Evolutionary conservation across 2,113 vertebrate species (phyloP).

Genomic region (Neogale vison): DNA sequence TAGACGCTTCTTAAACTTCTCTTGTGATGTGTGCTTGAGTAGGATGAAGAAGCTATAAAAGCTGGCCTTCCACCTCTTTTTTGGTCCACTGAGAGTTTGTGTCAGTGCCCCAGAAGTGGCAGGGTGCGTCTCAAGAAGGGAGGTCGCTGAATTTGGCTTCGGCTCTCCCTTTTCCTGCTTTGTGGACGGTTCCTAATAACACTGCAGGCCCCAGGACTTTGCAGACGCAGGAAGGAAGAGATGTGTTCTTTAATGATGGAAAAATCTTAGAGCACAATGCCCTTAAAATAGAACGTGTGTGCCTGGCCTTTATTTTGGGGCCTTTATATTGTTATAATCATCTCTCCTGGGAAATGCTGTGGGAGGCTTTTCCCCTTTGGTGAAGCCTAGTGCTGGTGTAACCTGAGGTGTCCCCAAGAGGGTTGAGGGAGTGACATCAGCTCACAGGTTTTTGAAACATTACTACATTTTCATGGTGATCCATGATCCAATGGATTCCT

Average conservation of each 20-base stretch:
- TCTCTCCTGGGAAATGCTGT: slow-evolving; percentile 59
- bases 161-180: not conserved
- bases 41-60: not conserved
- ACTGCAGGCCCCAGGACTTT: not conserved
- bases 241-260: slow-evolving; percentile 67
- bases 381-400: slow-evolving; percentile 58
- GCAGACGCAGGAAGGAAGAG: slow-evolving; percentile 71
- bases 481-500: not conserved
- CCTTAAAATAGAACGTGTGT: slow-evolving; percentile 70
- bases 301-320: slow-evolving; percentile 66
- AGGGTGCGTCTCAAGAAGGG: not conserved
- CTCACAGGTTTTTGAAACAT: not conserved
- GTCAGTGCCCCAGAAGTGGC: not conserved
- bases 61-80: not conserved
- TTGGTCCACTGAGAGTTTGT: not conserved
- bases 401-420: slow-evolving; percentile 38
- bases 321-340: slow-evolving; percentile 58
- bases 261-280: slow-evolving; percentile 66
- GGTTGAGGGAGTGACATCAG: not conserved
- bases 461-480: not conserved
- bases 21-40: not conserved
- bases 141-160: not conserved
- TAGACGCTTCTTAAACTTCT: not conserved
- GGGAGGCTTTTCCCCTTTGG: slow-evolving; percentile 52
- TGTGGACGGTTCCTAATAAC: slow-evolving; percentile 39